Base-by-base conservation (phyloP, 1,140 invertebrate genomes). In the Chironomus tepperi region DNA sequence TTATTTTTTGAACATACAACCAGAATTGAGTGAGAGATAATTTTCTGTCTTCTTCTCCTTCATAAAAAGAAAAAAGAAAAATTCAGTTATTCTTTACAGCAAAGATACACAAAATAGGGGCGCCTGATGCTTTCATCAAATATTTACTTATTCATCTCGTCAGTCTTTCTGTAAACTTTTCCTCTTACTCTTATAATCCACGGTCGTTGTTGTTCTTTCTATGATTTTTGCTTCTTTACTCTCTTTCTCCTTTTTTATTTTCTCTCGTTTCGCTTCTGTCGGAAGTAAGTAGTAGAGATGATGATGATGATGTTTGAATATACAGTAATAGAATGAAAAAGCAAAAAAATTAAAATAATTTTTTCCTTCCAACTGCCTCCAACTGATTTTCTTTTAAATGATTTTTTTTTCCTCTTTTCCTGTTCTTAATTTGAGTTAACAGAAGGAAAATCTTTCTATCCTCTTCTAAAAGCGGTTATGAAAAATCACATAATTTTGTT, bases 91-190 rank as follows among this genome's bases (percentile, higher is more conserved):
- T 34, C 24, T 34, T 34, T 34, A 34, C 24, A 34, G 24, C 24
- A 34, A 34, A 34, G 5, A 57, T 15, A 57, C n/a, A 57, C 10
- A 57, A n/a, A 70, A 7, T 18, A 70, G 16, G 18, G 18, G 18
- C 2, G 16, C 19, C 65, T 70, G 65, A 70, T 70, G 65, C 65
- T 70, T 70, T 70, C 65, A 18, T 70, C 65, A 70, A 70, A 70
- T 70, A 70, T 70, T 70, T 70, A 70, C 65, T 70, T 70, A 19
- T 19, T 57, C 47, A 57, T 57, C 47, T 57, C 47, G 47, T 57
- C 47, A 57, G 47, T 57, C 47, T 57, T 34, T 57, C 47, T 57
- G 47, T 57, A 57, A 57, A 57, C 47, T 70, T 70, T 70, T 18
- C 65, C 18, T 19, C 19, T 21, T 19, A 7, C 65, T 19, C 19